Base-by-base conservation (phyloP, 2,888 invertebrate genomes). In the Leptinotarsa juncta region DNA sequence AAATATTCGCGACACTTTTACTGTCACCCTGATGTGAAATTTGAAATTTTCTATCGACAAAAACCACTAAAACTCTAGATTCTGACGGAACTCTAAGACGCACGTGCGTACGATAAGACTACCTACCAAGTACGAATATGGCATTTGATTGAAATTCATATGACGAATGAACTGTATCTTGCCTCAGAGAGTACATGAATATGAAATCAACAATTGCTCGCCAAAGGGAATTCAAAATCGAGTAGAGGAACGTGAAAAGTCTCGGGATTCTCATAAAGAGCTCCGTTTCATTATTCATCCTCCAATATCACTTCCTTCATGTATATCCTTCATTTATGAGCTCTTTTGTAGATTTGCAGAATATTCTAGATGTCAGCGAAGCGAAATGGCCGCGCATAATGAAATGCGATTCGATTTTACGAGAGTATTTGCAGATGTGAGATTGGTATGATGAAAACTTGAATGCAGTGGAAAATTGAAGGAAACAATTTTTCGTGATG, bases 261-360 rank as follows among this genome's bases (percentile, higher is more conserved):
- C 57, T 57, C 16, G 4, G 23, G 16, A 57, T 57, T 57, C 20
- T 57, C 57, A 57, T 57, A 57, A 57, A 20, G 23, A 23, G 57
- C 57, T 14, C 4, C 23, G 12, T 57, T 23, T 23, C 23, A 57
- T 57, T 57, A 57, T 57, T 57, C 57, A 57, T 57, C 57, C 20
- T 57, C 15, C 23, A 57, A 57, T 57, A 57, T 57, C 23, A 23
- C 57, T 23, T 57, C 14, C 20, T 20, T 23, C 57, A 14, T 57
- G 57, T 57, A 57, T 26, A 23, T 23, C 23, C 57, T 20, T 57
- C 57, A 57, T 57, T 57, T 57, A 57, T 57, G 57, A 57, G 20
- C 15, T 23, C 57, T 23, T 57, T 20, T 12, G 23, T 57, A 14
- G 57, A 57, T 57, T 57, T 57, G 57, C 57, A 57, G 57, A 57